Evolutionary conservation across 2,113 vertebrate genomes (phyloP), one percentile per base, ranked within the genome.

Genomic region (Fulica atra): DNA sequence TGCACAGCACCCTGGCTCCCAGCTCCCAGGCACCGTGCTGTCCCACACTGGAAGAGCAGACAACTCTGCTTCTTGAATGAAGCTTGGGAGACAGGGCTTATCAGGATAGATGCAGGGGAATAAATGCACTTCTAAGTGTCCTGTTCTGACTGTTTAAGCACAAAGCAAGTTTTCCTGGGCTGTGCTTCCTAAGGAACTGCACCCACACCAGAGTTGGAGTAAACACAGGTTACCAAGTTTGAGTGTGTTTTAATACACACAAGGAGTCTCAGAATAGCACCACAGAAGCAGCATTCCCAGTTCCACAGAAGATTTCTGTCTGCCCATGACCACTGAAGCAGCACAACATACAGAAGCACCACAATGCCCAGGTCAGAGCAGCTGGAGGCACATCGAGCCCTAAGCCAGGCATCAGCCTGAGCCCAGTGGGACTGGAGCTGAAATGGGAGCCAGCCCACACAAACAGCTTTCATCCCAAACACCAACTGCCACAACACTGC

Each of bases 391-490:
- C 21, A 46, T 2, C 17, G 35, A 76, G 46, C 53, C 56, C 84
- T 35, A 5, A 68, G 65, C 40, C 35, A 24, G 36, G 4, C 1
- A 1, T 3, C 5, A 1, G 5, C 5, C 69, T 11, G 6, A 0
- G 53, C n/a, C 48, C 59, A 51, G 18, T 1, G 14, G 19, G 3
- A 13, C 59, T 85, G 74, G 54, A 65, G 50, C 26, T 38, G 19
- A 7, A 72, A 21, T 0, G 2, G 36, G 53, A 59, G 56, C 66
- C 28, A 19, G 23, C 1, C 4, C n/a, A 8, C 2, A 1, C 18
- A n/a, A 20, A 15, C 13, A 65, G 36, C 57, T 36, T 40, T 5
- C 16, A 44, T 8, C 17, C 35, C 59, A 44, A 56, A 13, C 1
- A 33, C 21, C 61, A 35, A 21, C 57, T 0, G 1, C 63, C 48